Evolutionary conservation across 1,140 invertebrate species (phyloP), one percentile per base, ranked within the genome.

Genomic region (Megalopta genalis): DNA sequence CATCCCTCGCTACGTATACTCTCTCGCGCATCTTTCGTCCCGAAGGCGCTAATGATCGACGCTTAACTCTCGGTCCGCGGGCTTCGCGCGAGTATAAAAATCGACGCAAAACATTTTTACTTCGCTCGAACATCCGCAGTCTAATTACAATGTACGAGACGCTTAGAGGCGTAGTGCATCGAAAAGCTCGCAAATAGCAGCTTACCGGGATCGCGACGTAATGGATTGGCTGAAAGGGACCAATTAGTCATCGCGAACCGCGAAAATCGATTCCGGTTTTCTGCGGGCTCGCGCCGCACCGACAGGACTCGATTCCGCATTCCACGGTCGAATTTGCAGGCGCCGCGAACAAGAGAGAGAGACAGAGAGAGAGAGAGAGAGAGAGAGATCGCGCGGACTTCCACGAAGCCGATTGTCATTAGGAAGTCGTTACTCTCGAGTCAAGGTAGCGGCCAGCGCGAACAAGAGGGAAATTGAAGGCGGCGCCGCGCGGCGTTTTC

Each of bases 381-480:
- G 37, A 32, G 21, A 73, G 16, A 37, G 37, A 74, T 80, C 65
- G 46, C 23, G 37, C 14, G 32, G 12, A 46, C 21, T 59, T 59
- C 62, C 39, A 54, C 67, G 57, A 80, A 69, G 65, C 5, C 39
- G 27, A 57, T 76, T 25, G 77, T 69, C 52, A 39, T 79, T 71
- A 71, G 67, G 62, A 83, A 67, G 60, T 63, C 23, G 65, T 80
- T 80, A 63, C 49, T n/a, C 21, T 57, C 62, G 76, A 71, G 68
- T 21, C 27, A 23, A 54, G 25, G 67, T 32, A 42, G 32, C 54
- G 39, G 39, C 49, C 10, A 6, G 12, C 32, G 59, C 1, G 23
- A 62, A 52, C 42, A 14, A 8, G 16, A 69, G 12, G 16, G 18
- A 78, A 27, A 59, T 9, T 10, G 42, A 68, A 32, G 42, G 49